Conservation (phyloP, 2,888 invertebrate species). For the Patella pellucida region DNA sequence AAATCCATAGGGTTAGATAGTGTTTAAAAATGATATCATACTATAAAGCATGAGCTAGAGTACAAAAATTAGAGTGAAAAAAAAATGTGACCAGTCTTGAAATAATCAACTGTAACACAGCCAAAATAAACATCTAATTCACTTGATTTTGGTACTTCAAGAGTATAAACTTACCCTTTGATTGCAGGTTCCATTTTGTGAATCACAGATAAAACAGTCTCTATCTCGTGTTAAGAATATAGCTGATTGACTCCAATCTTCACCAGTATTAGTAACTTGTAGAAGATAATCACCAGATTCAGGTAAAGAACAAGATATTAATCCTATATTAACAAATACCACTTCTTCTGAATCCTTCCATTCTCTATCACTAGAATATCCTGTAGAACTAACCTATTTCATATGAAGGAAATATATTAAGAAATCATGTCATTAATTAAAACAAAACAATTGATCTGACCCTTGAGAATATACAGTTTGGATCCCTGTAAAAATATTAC, state of each 20-base stretch:
- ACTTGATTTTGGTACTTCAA: too few species aligned
- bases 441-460: slow-evolving; percentile 13
- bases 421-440: background rate
- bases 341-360: slow-evolving; percentile 28
- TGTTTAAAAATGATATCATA: too few species aligned
- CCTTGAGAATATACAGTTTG: background rate
- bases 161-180: slow-evolving; percentile 34
- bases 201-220: slow-evolving; percentile 39
- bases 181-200: slow-evolving; percentile 30
- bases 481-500: background rate
- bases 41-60: too few species aligned
- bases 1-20: too few species aligned
- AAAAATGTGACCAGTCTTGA: too few species aligned
- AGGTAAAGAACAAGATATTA: slow-evolving; percentile 37
- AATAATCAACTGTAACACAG: too few species aligned
- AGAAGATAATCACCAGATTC: slow-evolving; percentile 36
- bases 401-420: background rate
- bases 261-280: slow-evolving; percentile 33
- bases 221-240: slow-evolving; percentile 38
- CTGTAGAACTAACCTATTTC: slow-evolving; percentile 31
- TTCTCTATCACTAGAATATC: slow-evolving; percentile 21
- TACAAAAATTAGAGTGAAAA: too few species aligned
- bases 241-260: slow-evolving; percentile 24
- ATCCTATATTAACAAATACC: slow-evolving; percentile 40
- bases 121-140: too few species aligned